Conservation (phyloP, 1,140 invertebrate species). For the Drosophila baimaii region DNA sequence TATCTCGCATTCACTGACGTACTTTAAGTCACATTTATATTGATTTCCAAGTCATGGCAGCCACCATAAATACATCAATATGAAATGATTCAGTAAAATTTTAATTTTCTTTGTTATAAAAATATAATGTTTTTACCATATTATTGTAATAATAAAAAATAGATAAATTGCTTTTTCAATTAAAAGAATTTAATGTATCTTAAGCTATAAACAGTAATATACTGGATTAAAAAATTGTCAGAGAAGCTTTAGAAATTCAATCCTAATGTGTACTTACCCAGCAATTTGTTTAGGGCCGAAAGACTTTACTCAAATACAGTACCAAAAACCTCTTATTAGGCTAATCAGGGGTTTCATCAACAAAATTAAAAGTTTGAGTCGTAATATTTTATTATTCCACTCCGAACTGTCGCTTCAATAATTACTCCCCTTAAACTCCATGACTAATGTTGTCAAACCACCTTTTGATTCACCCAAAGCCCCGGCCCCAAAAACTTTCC, state of each 20-base stretch:
- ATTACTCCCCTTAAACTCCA: conserved; percentile 45
- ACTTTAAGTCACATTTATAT: no score
- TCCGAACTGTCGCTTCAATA: conserved; percentile 38
- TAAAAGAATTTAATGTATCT: no score
- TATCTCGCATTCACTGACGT: no score
- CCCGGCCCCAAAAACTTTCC: conserved; percentile 24
- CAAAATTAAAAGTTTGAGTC: conserved; percentile 31
- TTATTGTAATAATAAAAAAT: no score
- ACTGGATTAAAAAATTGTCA: background rate
- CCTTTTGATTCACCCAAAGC: conserved; percentile 30
- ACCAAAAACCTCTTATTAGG: conserved; percentile 2
- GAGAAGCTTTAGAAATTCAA: background rate
- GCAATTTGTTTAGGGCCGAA: no score
- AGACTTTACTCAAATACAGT: background rate
- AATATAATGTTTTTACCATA: no score
- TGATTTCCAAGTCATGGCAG: no score
- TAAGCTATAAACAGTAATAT: background rate
- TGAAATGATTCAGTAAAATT: no score
- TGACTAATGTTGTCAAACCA: conserved; percentile 53
- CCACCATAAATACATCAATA: no score
- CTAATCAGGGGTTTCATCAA: conserved; percentile 9
- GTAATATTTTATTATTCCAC: conserved; percentile 46
- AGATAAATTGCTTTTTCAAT: no score
- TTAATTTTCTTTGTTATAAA: no score
- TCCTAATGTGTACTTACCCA: background rate